Percentiles rank a stretch among this genome's conserved stretches.
Evolutionary conservation across 2,113 vertebrate genomes (phyloP).

Genomic region (Vulpes ferrilata): DNA sequence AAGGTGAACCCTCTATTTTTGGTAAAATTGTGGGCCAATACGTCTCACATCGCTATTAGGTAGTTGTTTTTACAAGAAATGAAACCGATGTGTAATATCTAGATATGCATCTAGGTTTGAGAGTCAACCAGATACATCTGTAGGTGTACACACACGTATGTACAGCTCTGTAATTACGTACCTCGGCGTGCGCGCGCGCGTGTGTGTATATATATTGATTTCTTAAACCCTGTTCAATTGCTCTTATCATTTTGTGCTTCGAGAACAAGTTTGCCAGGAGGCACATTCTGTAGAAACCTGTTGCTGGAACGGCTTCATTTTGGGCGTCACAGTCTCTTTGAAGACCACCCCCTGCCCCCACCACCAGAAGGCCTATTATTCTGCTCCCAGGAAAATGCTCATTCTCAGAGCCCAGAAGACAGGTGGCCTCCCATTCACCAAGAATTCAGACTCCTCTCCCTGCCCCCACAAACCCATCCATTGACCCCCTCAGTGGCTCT

Average conservation of each 20-base stretch:
- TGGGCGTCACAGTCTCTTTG: background rate
- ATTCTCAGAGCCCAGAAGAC: background rate
- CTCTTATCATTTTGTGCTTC: background rate
- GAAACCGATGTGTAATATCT: background rate
- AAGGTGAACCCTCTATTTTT: background rate
- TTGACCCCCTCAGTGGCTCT: rapidly evolving
- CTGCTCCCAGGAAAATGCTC: background rate
- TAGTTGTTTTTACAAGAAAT: background rate
- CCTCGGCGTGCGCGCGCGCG: too few relatives aligned
- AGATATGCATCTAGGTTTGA: background rate
- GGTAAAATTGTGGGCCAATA: too few relatives aligned
- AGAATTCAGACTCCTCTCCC: background rate
- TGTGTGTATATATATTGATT: background rate
- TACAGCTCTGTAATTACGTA: background rate
- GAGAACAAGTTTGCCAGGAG: background rate
- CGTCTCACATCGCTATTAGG: background rate
- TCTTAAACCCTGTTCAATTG: background rate
- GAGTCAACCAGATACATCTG: background rate
- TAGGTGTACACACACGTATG: background rate
- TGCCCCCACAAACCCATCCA: background rate
- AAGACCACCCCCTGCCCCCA: background rate
- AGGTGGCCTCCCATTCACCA: too few relatives aligned
- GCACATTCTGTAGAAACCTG: background rate
- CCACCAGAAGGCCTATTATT: background rate
- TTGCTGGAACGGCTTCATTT: background rate